Evolutionary conservation across 2,113 vertebrate species (phyloP), one percentile per base, ranked within the genome.

Genomic region (Plotosus lineatus): DNA sequence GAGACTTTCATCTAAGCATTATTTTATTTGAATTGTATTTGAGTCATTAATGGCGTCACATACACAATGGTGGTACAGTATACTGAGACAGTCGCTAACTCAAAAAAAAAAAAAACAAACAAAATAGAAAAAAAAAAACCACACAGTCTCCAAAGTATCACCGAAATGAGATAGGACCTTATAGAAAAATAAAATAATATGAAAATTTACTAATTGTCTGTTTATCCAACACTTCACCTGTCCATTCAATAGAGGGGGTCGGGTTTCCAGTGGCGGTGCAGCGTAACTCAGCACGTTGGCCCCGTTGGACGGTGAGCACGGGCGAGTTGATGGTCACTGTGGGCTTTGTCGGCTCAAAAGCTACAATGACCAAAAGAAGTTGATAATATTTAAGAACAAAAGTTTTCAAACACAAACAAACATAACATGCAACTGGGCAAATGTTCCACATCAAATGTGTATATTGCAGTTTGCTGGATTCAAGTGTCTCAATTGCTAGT

Each of bases 201-300:
- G 40, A 42, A 4, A 66, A 68, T n/a, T 9, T 3, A n/a, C 42
- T n/a, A 44, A 68, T 5, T 14, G 23, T 11, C 23, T 4, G 17
- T 38, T 65, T 65, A 11, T 40, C 61, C 17, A 65, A 38, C 6
- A 12, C 44, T 93, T 85, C 90, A 98, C 98, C 96, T 73, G 93
- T 94, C 98, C 98, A 99, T 89, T 99, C 94, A 0, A 97, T 78
- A 23, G 90, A 92, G 48, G 97, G 96, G 0, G 82, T 63, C 4
- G 98, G 97, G 90, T 82, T 95, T 2, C 97, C 98, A 0, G 94
- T 94, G 68, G 86, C 96, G 0, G 94, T 89, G 79, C 98, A 99
- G 87, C 88, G 96, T 78, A 99, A 95, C 91, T 97, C 96, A 0
- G 95, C 97, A 0, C 88, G 61, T 82, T 96, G 95, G 23, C 98